Evolutionary conservation across 2,113 vertebrate species (phyloP), one percentile per base, ranked within the genome.

Genomic region (Hydrochoerus hydrochaeris): DNA sequence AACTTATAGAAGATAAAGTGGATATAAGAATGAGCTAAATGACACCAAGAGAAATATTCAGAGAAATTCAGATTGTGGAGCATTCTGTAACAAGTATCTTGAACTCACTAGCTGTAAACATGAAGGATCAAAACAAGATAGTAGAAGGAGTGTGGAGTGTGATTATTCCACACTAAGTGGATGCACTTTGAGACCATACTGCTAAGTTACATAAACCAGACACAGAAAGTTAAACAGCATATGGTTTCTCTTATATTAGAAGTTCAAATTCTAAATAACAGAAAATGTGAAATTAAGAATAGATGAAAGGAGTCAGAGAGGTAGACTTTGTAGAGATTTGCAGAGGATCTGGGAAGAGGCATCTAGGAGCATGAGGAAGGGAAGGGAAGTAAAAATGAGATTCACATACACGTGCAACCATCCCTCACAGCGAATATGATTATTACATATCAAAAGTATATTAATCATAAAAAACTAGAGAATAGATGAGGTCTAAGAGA

Each of bases 1-100:
- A 67, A 73, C 24, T 65, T 90, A 87, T 6, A 83, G 54, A 14
- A 95, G 94, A 91, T 32, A 92, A 91, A 88, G 69, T 35, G 28
- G 10, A 63, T 30, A 84, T 46, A 73, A 5, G 41, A 84, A 81
- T 78, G 35, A 65, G 26, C 35, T 90, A 67, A 90, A 78, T 91
- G 28, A 91, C 10, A 78, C 32, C 30, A 63, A 63, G 17, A 44
- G 86, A 94, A 81, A 82, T 88, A 75, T 82, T 87, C 46, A 81
- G 57, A 75, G 46, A 94, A 85, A 75, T 44, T 91, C 78, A 91
- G 62, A 88, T 62, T 81, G 49, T 14, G 46, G 38, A 19, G 71
- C 13, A 91, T 54, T 90, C 16, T 54, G 17, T 7, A 94, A 90
- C n/a, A 78, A 49, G 49, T 81, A 87, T 35, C 63, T 62, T 85